Conservation (phyloP, 2,113 vertebrate species). For the Condylura cristata region DNA sequence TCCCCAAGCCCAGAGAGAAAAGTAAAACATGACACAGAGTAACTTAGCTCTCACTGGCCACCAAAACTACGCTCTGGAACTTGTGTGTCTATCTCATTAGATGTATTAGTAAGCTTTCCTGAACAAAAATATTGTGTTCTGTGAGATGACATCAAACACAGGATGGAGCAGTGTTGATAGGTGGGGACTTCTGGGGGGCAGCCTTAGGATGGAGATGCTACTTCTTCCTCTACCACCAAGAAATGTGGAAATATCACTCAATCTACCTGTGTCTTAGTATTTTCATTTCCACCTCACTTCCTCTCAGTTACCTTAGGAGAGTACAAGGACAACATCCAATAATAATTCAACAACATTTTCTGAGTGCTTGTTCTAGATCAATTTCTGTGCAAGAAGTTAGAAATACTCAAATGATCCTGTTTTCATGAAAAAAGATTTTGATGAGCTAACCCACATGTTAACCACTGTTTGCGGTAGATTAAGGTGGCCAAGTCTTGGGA, state of each 20-base stretch:
- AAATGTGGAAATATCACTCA: background rate
- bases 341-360: background rate
- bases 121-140: background rate
- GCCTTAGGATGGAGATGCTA: fast-evolving
- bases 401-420: background rate
- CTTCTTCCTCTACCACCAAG: background rate
- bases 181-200: background rate
- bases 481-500: background rate
- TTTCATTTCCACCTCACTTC: background rate
- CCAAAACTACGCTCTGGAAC: background rate
- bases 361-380: background rate
- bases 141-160: background rate
- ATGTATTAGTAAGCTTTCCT: background rate
- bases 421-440: background rate
- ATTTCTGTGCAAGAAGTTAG: background rate
- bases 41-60: background rate
- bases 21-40: background rate
- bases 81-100: background rate
- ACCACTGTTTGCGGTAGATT: background rate
- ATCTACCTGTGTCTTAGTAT: background rate
- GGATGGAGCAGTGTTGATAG: background rate
- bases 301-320: background rate
- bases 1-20: background rate
- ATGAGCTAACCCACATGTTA: background rate
- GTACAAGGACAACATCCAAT: background rate